Evolutionary conservation across 2,797 vertebrate genomes (phyloP).

Genomic region (Chanos chanos): DNA sequence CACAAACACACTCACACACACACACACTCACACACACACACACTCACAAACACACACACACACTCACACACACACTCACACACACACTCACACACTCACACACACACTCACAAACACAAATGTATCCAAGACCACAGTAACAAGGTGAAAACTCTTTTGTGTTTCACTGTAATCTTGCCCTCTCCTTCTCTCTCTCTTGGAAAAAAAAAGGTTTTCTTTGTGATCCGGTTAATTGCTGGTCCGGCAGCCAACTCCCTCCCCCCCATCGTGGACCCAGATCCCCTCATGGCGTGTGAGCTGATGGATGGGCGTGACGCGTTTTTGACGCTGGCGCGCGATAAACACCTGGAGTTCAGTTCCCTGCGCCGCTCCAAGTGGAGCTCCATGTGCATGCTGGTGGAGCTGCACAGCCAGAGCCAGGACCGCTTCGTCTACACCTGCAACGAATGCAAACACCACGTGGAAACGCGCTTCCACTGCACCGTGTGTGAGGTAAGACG

Average conservation of each 20-base stretch:
- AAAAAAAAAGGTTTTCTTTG: constrained; percentile 86
- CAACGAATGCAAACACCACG: constrained; percentile 97
- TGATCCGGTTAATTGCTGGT: constrained; percentile 92
- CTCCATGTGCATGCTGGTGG: constrained; percentile 97
- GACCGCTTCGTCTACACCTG: constrained; percentile 98
- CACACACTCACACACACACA: constrained; percentile 77
- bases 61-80: constrained; percentile 86
- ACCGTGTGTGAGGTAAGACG: constrained; percentile 95
- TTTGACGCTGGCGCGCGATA: constrained; percentile 93
- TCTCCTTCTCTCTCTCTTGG: neutral
- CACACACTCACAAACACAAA: neutral
- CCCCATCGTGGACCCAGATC: constrained; percentile 85
- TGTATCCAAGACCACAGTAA: neutral
- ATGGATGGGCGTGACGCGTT: constrained; percentile 98
- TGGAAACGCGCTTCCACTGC: constrained; percentile 97
- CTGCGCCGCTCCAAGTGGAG: constrained; percentile 92
- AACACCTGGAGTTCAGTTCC: constrained; percentile 96
- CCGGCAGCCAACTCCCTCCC: constrained; percentile 92
- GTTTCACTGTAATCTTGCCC: neutral
- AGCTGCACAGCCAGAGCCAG: constrained; percentile 96
- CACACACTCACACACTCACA: neutral
- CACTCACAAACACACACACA: neutral
- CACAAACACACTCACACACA: constrained; percentile 98
- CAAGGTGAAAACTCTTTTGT: neutral
- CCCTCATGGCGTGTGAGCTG: constrained; percentile 91